Base-by-base conservation (phyloP, 2,888 invertebrate species). In the Holacanthella duospinosa region DNA sequence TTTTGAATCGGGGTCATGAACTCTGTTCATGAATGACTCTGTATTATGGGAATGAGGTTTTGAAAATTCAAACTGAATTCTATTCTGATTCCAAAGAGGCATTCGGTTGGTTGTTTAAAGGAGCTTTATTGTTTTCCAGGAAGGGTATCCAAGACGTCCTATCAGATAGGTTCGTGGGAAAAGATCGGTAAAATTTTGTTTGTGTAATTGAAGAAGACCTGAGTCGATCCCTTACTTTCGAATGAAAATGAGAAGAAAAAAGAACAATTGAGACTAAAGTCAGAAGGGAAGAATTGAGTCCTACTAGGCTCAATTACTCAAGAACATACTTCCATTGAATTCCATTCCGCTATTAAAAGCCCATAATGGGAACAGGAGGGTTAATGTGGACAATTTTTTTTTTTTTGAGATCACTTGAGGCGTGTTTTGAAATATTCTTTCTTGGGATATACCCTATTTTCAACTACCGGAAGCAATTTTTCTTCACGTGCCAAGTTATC, bases 141-240 rank as follows among this genome's bases (percentile, higher is more conserved):
- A n/a, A n/a, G n/a, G n/a, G n/a, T n/a, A n/a, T n/a, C n/a, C n/a
- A n/a, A n/a, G n/a, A n/a, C n/a, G n/a, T n/a, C n/a, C n/a, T n/a
- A n/a, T n/a, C n/a, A n/a, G n/a, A 36, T 6, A 48, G 48, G 48
- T 48, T 9, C 48, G 48, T 48, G 48, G 48, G 48, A 48, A 48
- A 48, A 48, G 48, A 48, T 48, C 48, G 48, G 48, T 21, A 48
- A n/a, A 48, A 48, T 48, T 48, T 21, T 48, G 48, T 48, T 48
- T 48, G 48, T 48, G 48, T 48, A 48, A 48, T 48, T 48, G 48
- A 48, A 48, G 48, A 48, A 48, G 48, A 48, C 48, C 21, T 48
- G 48, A 9, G 16, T 48, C 36, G n/a, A n/a, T n/a, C n/a, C n/a
- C n/a, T n/a, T n/a, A 12, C 36, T 36, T 16, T 16, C 6, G 16